Conservation (phyloP, 2,888 invertebrate genomes). For the Pecten maximus region DNA sequence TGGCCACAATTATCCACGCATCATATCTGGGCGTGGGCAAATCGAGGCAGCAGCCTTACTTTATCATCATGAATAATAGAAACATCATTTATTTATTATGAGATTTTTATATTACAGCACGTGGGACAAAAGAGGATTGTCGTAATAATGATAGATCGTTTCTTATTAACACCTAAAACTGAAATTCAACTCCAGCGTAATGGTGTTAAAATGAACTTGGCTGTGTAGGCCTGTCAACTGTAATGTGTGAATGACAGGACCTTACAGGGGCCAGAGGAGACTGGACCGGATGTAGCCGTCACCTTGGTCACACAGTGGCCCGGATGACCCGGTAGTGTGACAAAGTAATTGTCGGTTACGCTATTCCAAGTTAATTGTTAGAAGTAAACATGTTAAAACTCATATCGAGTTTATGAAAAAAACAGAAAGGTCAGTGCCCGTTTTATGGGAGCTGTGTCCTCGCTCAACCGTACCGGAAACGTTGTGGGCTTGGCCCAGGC, state of each 20-base stretch:
- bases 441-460: background rate
- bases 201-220: background rate
- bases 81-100: background rate
- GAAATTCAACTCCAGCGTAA: background rate
- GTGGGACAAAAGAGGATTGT: background rate
- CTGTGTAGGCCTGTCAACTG: background rate
- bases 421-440: background rate
- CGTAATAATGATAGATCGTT: conserved; percentile 10
- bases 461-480: conserved; percentile 6
- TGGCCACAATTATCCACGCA: background rate
- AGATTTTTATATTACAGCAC: conserved; percentile 22
- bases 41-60: background rate
- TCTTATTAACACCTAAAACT: background rate
- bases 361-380: background rate
- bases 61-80: conserved; percentile 22
- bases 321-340: background rate
- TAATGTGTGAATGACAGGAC: background rate
- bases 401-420: background rate
- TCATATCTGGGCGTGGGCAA: background rate
- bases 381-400: conserved; percentile 15
- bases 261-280: background rate
- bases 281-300: conserved; percentile 14
- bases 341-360: background rate
- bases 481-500: background rate
- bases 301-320: conserved; percentile 5